A percentile compares a stretch with the other conserved stretches of the same genome.
These are phyloP conservation scores for Gallinago solitaria DNA, from an alignment of 2,797 vertebrate species.

Conservation along the genomic window DNA sequence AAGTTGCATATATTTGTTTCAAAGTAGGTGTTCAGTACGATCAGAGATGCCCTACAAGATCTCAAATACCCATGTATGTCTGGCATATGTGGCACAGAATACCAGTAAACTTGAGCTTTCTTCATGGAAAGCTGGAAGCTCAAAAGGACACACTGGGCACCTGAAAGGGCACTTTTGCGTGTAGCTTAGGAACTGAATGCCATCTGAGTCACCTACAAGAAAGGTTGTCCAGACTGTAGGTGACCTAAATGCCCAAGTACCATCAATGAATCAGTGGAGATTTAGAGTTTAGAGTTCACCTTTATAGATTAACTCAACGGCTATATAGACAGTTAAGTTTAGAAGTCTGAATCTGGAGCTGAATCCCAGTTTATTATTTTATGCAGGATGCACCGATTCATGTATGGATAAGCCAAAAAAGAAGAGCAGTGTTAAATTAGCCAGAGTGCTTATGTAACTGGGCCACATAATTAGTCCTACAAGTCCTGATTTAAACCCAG, in stretches of 20 bases:
- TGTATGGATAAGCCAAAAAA: background rate
- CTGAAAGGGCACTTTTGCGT: background rate
- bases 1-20: background rate
- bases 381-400: background rate
- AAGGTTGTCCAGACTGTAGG: background rate
- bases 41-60: background rate
- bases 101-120: background rate
- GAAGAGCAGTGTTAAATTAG: background rate
- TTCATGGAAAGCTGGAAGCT: background rate
- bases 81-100: background rate
- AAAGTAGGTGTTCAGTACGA: background rate
- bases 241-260: background rate
- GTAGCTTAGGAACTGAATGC: background rate
- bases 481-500: background rate
- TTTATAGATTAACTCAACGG: background rate
- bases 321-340: background rate
- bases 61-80: background rate
- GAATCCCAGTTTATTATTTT: background rate
- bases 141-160: background rate
- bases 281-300: background rate
- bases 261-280: background rate
- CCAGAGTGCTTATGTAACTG: background rate
- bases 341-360: background rate
- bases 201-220: background rate
- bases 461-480: background rate